phyloP scores from a whole-genome alignment of 1,140 invertebrate genomes.

The Belonocnema kinseyi region DNA sequence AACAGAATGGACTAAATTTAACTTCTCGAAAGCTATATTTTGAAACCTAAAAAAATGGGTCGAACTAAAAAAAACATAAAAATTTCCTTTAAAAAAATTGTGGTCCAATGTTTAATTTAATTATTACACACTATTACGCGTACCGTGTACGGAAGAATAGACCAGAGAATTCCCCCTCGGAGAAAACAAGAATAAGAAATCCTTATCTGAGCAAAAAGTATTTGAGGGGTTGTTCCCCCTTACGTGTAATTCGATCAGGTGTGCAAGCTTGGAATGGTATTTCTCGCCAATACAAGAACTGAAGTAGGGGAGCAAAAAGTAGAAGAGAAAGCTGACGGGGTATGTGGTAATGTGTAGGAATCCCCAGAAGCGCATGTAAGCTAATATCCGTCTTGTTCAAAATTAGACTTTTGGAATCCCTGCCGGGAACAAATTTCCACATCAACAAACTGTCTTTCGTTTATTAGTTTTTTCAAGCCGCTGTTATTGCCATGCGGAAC shows the following conservation, averaged over 20 bases:
- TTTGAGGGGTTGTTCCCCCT: conserved; percentile 38
- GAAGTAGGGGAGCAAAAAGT: conserved; percentile 34
- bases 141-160: no score
- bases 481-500: background rate
- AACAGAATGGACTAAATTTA: no score
- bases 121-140: no score
- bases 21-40: no score
- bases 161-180: no score
- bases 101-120: no score
- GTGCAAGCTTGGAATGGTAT: conserved; percentile 50
- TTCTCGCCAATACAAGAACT: conserved; percentile 10
- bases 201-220: conserved; percentile 44
- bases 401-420: conserved; percentile 64
- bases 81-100: no score
- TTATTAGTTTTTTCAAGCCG: background rate
- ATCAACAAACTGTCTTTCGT: background rate
- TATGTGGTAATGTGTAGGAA: conserved; percentile 38
- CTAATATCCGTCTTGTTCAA: conserved; percentile 61
- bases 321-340: conserved; percentile 35
- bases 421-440: conserved; percentile 14
- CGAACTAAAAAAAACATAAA: no score
- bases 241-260: conserved; percentile 56
- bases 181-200: conserved; percentile 19
- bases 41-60: no score
- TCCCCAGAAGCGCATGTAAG: conserved; percentile 58